phyloP scores from a whole-genome alignment of 2,797 vertebrate species.

The Tenualosa thibaudeaui region DNA sequence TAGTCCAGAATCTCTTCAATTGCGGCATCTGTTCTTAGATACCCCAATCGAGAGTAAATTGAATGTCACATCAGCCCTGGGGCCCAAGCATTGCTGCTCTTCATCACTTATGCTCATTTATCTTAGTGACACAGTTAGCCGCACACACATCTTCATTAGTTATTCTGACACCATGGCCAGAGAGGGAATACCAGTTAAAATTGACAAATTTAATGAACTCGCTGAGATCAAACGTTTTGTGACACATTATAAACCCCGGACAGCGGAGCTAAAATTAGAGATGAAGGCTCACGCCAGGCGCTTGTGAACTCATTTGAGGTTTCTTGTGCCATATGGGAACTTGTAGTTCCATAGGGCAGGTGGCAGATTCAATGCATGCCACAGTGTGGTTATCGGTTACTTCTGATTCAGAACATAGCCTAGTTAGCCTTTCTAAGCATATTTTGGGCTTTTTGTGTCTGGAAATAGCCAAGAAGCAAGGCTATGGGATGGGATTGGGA shows the following conservation, averaged over 20 bases:
- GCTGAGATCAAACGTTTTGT: not conserved
- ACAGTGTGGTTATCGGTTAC: not conserved
- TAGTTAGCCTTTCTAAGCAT: too few species aligned
- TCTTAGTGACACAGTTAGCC: not conserved
- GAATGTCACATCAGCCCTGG: not conserved
- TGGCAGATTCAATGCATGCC: not conserved
- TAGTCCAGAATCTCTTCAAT: not conserved
- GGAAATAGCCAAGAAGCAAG: too few species aligned
- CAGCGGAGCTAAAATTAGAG: not conserved
- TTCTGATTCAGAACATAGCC: too few species aligned
- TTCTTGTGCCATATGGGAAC: not conserved
- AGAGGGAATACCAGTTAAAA: not conserved
- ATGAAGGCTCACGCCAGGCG: not conserved
- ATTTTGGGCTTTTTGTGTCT: too few species aligned
- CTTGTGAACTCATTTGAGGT: not conserved
- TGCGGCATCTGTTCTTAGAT: not conserved
- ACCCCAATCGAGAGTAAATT: not conserved
- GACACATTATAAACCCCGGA: not conserved
- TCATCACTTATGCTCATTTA: constrained; percentile 1
- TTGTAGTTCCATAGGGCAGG: not conserved
- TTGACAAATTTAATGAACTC: constrained; percentile 9
- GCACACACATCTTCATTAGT: not conserved
- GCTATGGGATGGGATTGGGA: too few species aligned
- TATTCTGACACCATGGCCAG: not conserved
- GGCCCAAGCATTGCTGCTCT: not conserved